Conservation (phyloP, 2,113 vertebrate genomes). For the Cynoglossus semilaevis region DNA sequence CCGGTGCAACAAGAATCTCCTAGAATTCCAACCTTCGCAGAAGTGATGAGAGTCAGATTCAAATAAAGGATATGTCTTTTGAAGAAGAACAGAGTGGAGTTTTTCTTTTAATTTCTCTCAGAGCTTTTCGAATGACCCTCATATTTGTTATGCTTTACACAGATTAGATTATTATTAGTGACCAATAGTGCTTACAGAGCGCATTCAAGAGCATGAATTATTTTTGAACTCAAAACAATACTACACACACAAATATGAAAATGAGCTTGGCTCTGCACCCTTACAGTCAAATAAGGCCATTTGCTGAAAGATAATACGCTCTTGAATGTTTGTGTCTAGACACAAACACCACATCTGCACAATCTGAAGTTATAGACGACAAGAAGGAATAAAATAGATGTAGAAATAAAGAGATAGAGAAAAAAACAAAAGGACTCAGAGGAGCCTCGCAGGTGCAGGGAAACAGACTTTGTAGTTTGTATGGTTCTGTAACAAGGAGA, state of each 20-base stretch:
- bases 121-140: no score
- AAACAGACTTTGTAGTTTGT: constrained; percentile 1
- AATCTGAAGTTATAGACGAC: constrained; percentile 1
- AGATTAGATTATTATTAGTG: no score
- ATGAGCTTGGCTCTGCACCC: constrained; percentile 13
- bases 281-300: constrained; percentile 22
- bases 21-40: no score
- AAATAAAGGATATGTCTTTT: no score
- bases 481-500: constrained; percentile 42
- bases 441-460: constrained; percentile 1
- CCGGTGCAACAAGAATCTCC: no score
- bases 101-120: no score
- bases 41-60: no score
- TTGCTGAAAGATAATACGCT: constrained; percentile 3
- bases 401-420: constrained; percentile 13
- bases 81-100: no score
- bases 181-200: no score
- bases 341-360: not conserved
- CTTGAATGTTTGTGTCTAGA: constrained; percentile 16
- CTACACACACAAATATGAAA: not conserved
- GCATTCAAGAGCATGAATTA: no score
- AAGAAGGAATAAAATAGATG: not conserved
- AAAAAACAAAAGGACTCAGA: constrained; percentile 3
- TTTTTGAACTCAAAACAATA: no score
- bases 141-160: no score